These are phyloP conservation scores for Pipra filicauda DNA, from an alignment of 2,113 vertebrate genomes.

Conservation along the genomic window DNA sequence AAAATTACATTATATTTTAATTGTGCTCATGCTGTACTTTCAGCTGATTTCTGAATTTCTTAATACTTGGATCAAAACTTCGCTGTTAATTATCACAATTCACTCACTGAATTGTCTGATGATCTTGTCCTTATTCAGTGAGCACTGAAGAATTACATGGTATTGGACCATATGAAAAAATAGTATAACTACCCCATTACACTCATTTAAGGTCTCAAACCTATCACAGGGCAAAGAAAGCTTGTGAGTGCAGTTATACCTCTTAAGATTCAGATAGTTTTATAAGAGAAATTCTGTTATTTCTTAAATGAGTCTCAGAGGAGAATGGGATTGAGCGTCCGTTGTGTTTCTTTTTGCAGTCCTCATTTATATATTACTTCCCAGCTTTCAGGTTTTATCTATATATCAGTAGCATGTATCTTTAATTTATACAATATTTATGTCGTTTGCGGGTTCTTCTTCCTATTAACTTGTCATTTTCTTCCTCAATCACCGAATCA, in stretches of 20 bases:
- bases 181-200: not conserved
- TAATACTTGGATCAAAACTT: not conserved
- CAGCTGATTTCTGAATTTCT: not conserved
- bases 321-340: not conserved
- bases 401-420: not conserved
- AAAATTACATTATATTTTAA: not conserved
- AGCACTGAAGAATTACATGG: not conserved
- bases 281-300: not conserved
- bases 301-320: not conserved
- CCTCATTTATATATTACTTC: not conserved
- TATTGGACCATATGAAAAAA: not conserved
- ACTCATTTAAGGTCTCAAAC: not conserved
- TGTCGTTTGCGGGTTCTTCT: not conserved
- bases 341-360: not conserved
- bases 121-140: not conserved
- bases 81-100: not conserved
- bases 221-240: not conserved
- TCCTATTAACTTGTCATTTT: not conserved
- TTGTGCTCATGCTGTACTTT: not conserved
- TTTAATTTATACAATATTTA: not conserved
- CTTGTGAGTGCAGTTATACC: not conserved
- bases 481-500: not conserved
- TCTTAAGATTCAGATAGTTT: not conserved
- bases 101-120: not conserved
- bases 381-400: not conserved